Base-by-base conservation (phyloP, 2,797 vertebrate genomes). In the Natrix natrix region DNA sequence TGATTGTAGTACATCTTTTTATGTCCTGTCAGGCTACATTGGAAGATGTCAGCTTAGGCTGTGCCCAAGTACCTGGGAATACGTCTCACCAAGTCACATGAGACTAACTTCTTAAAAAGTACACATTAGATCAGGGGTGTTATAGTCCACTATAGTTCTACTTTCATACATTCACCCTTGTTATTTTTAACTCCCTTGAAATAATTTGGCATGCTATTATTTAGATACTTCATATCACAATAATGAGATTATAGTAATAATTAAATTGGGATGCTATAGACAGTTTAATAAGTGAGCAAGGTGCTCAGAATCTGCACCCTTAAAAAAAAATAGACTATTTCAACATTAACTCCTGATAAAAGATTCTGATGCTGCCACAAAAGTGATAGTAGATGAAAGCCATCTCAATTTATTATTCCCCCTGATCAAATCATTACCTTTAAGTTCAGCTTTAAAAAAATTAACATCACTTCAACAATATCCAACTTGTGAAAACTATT, bases 321-420 rank as follows among this genome's bases (percentile, higher is more conserved):
- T 56, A 88, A 83, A 59, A 87, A n/a, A n/a, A 59, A 92, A 86
- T 87, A 91, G 37, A 28, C 69, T 20, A 89, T 91, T 52, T 32
- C 8, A 28, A 0, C 0, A 20, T 1, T n/a, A 20, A 88, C 57
- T 24, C 6, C 32, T 63, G 43, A 12, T 22, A 54, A 89, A 90
- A 32, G 56, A n/a, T 0, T 0, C 26, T 66, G 78, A 87, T 13
- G 63, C 52, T 54, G 0, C 24, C 43, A 59, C 63, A 52, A 14
- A 69, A 63, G 24, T 24, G 12, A 0, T 13, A 20, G 13, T 48
- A 83, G 74, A 83, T 20, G 20, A 48, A 83, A 43, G 74, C 17
- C 74, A 83, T 22, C 74, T 83, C 74, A 87, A 48, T 28, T 66
- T 37, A 55, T 48, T 69, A 17, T 56, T 60, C 7, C 11, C 54